These are phyloP conservation scores for Chromobotia macracanthus DNA, from an alignment of 2,797 vertebrate genomes.

Conservation along the genomic window DNA sequence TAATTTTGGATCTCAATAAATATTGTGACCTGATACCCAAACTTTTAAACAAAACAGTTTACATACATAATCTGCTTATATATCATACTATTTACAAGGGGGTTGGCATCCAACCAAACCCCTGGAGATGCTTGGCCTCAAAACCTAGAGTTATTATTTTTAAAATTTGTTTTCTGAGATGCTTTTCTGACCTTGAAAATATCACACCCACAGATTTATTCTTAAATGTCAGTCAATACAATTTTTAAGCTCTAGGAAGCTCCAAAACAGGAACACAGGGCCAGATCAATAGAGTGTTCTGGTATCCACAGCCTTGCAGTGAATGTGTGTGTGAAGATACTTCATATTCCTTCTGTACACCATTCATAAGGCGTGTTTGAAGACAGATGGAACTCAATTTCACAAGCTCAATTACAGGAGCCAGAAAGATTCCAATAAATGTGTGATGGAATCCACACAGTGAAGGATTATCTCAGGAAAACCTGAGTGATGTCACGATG, in stretches of 20 bases:
- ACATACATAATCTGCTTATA: background rate
- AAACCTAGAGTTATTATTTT: background rate
- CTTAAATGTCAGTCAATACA: constrained; percentile 47
- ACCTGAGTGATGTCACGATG: background rate
- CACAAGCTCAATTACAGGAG: constrained; percentile 20
- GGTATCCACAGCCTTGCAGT: background rate
- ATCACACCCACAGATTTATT: background rate
- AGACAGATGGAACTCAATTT: constrained; percentile 41
- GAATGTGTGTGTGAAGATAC: background rate
- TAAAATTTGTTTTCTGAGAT: background rate
- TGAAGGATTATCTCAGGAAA: background rate
- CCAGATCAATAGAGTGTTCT: constrained; percentile 53
- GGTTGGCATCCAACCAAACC: background rate
- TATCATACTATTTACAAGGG: background rate
- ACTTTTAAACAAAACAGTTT: too few relatives aligned
- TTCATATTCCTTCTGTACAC: background rate
- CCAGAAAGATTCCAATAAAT: background rate
- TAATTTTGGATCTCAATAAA: too few relatives aligned
- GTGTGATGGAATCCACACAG: constrained; percentile 24
- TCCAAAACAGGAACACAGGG: constrained; percentile 49
- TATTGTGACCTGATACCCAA: too few relatives aligned
- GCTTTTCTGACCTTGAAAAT: constrained; percentile 33
- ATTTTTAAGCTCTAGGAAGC: constrained; percentile 15
- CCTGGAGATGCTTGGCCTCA: background rate
- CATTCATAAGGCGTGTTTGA: background rate